Percentiles rank a stretch among this genome's conserved stretches.
Conservation (phyloP, 2,113 vertebrate species). For the Mustelus asterias region DNA sequence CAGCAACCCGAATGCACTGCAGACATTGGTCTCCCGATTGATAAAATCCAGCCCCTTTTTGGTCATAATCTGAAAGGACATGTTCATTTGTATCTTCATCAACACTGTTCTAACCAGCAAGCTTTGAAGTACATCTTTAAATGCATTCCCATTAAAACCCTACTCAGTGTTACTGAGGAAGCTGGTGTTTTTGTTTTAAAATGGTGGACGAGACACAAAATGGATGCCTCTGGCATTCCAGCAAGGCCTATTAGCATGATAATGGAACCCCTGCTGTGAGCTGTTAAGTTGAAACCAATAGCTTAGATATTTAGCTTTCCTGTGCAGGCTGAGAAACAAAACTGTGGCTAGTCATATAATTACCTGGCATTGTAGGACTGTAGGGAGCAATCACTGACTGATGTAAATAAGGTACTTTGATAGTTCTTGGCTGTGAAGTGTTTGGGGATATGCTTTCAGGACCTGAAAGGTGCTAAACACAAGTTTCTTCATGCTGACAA, state of each 20-base stretch:
- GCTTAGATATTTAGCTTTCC: background rate
- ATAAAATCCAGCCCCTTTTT: background rate
- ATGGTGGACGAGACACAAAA: constrained; percentile 3
- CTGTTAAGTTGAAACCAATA: background rate
- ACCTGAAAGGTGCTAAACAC: background rate
- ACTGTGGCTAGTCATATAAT: background rate
- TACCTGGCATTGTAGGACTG: background rate
- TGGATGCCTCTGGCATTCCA: constrained; percentile 6
- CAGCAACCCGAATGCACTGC: too few relatives aligned
- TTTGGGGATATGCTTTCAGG: background rate
- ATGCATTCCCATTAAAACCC: background rate
- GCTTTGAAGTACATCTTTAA: background rate
- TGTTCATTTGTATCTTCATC: background rate
- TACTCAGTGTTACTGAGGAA: background rate
- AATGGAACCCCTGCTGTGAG: background rate
- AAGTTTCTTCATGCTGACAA: background rate
- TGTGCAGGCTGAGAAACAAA: background rate
- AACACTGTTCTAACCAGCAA: background rate
- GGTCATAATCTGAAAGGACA: background rate
- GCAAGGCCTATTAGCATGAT: background rate
- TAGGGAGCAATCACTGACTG: background rate
- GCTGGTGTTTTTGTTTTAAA: background rate
- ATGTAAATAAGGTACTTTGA: background rate
- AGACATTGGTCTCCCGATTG: too few relatives aligned
- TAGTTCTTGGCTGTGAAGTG: background rate